These are phyloP conservation scores for Alloscopus bannaensis DNA, from an alignment of 2,888 invertebrate species.

Conservation along the genomic window DNA sequence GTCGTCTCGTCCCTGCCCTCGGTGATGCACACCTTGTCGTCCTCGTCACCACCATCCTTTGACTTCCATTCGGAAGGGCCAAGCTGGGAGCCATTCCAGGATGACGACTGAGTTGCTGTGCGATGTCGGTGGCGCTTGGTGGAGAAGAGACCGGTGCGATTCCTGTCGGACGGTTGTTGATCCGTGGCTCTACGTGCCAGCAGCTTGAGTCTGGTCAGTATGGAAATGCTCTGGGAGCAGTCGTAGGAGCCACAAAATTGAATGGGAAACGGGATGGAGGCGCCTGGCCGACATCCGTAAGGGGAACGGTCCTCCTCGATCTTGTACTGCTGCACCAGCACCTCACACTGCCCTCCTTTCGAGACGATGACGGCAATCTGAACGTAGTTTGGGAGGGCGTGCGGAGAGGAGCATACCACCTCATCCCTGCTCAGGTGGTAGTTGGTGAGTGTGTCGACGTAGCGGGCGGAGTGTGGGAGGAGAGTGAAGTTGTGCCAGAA, in stretches of 20 bases:
- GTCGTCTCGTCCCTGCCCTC: not conserved
- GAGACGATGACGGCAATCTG: constrained; percentile 50
- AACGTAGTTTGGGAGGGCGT: constrained; percentile 38
- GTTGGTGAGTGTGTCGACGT: constrained; percentile 52
- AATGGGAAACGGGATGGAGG: constrained; percentile 23
- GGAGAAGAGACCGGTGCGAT: too few relatives aligned
- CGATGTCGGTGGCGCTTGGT: too few relatives aligned
- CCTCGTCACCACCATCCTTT: not conserved
- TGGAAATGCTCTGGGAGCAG: constrained; percentile 37
- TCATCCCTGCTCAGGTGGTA: constrained; percentile 44
- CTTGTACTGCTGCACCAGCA: constrained; percentile 62
- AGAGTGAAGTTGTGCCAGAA: constrained; percentile 68
- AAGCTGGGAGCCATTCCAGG: too few relatives aligned
- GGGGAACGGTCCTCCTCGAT: constrained; percentile 33
- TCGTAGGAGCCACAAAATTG: constrained; percentile 61
- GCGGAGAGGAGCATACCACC: constrained; percentile 33
- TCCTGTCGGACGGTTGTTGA: not conserved
- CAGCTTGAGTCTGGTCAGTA: constrained; percentile 53
- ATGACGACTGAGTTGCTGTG: too few relatives aligned
- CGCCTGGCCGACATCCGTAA: constrained; percentile 9
- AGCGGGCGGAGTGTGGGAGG: constrained; percentile 34
- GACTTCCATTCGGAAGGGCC: too few relatives aligned
- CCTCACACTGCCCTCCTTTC: constrained; percentile 39
- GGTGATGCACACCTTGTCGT: not conserved
- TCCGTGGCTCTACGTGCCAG: not conserved